phyloP scores from a whole-genome alignment of 64 coral and sea anemone species.

The Anthopleura sola region DNA sequence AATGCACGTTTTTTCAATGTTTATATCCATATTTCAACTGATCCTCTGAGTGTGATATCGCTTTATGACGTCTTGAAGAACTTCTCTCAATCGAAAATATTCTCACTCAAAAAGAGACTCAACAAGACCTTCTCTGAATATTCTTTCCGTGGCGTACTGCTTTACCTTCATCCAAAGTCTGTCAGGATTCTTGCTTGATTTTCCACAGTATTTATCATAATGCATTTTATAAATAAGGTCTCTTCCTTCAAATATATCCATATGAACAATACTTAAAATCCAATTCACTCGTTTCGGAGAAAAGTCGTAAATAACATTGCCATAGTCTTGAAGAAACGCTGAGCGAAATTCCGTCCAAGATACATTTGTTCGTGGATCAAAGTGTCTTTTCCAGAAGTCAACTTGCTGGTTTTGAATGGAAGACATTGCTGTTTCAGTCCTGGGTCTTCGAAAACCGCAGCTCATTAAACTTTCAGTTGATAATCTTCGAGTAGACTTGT shows the following conservation, averaged over 20 bases:
- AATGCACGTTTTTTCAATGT: not conserved
- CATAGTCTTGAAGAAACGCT: conserved; percentile 74
- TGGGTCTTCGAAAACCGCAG: not conserved
- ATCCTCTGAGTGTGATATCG: not conserved
- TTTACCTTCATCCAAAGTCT: conserved; percentile 60
- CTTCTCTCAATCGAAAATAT: not conserved
- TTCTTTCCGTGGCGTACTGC: conserved; percentile 52
- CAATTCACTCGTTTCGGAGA: conserved; percentile 55
- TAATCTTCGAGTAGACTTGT: not conserved
- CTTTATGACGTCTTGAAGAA: not conserved
- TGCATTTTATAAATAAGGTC: conserved; percentile 44
- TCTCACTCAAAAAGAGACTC: conserved; percentile 68
- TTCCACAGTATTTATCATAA: conserved; percentile 64
- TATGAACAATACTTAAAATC: conserved; percentile 61
- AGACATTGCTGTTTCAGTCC: not conserved
- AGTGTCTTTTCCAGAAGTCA: conserved; percentile 66
- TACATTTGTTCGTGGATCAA: conserved; percentile 21
- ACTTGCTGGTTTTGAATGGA: conserved; percentile 25
- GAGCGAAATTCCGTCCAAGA: conserved; percentile 56
- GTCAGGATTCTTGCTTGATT: conserved; percentile 39
- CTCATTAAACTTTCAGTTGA: conserved; percentile 17
- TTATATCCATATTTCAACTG: not conserved
- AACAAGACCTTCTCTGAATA: conserved; percentile 65
- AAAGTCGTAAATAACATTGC: conserved; percentile 48
- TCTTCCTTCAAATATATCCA: conserved; percentile 47